phyloP scores from a whole-genome alignment of 2,113 vertebrate species.

The Gracilinanus agilis region DNA sequence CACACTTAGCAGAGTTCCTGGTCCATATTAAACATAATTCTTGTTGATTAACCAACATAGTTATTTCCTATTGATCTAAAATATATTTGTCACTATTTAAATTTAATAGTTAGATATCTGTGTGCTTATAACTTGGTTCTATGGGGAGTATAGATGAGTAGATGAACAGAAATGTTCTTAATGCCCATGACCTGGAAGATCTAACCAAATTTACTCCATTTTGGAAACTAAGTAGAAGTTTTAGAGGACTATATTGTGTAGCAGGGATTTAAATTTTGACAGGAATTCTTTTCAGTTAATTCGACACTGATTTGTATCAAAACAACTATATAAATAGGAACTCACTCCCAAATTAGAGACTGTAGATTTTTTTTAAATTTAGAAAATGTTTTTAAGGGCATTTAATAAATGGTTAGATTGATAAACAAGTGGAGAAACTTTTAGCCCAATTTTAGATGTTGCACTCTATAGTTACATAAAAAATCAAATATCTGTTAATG shows the following conservation, averaged over 20 bases:
- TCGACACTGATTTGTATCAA: neutral
- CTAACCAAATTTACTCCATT: neutral
- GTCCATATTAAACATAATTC: neutral
- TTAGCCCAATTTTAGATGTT: neutral
- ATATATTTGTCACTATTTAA: neutral
- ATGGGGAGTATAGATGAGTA: neutral
- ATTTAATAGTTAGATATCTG: neutral
- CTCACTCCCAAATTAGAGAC: neutral
- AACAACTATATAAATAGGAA: neutral
- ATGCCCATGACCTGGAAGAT: neutral
- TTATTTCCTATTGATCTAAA: neutral
- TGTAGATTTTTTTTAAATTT: neutral
- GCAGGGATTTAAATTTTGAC: neutral
- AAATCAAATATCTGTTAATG: neutral
- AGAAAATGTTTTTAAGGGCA: neutral
- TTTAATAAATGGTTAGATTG: neutral
- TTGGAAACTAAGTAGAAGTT: neutral
- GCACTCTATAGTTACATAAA: neutral
- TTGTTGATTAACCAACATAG: neutral
- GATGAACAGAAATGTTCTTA: neutral
- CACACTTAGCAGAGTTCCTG: neutral
- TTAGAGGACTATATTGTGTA: neutral
- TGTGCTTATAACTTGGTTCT: neutral
- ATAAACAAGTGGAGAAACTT: neutral
- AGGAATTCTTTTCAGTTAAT: neutral